Conservation (phyloP, 2,888 invertebrate genomes). For the Podabrus alpinus region DNA sequence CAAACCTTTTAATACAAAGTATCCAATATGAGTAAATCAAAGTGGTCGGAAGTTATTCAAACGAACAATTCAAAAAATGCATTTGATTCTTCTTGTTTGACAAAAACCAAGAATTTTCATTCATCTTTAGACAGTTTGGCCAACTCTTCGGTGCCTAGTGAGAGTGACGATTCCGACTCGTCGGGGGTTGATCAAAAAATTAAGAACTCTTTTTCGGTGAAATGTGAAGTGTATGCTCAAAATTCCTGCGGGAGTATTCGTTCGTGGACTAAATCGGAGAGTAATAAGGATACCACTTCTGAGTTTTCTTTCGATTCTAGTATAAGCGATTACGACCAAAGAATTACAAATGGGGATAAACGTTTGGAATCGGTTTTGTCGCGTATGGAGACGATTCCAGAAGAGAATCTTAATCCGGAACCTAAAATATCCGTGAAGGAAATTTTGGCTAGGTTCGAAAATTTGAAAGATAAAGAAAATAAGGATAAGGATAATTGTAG, state of each 20-base stretch:
- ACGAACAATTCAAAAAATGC: neutral
- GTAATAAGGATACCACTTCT: conserved; percentile 35
- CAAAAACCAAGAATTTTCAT: conserved; percentile 8
- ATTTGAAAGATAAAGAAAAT: conserved; percentile 45
- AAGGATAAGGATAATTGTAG: conserved; percentile 26
- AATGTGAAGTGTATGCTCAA: conserved; percentile 52
- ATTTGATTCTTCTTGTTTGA: neutral
- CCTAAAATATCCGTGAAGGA: conserved; percentile 84
- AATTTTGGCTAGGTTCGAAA: conserved; percentile 79
- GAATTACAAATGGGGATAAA: conserved; percentile 35
- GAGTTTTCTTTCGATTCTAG: conserved; percentile 45
- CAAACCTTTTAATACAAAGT: conserved; percentile 16
- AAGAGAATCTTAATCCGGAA: conserved; percentile 70
- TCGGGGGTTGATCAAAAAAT: conserved; percentile 64
- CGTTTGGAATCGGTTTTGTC: conserved; percentile 34
- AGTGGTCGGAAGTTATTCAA: conserved; percentile 36
- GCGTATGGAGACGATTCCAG: conserved; percentile 80
- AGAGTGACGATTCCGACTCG: conserved; percentile 65
- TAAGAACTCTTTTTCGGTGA: conserved; percentile 49
- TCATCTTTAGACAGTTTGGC: conserved; percentile 69
- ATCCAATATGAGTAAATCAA: conserved; percentile 38
- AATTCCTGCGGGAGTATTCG: conserved; percentile 46
- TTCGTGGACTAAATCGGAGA: conserved; percentile 41
- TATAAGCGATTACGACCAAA: conserved; percentile 24
- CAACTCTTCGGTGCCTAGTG: conserved; percentile 68